These are phyloP conservation scores for Eupithecia tripunctaria DNA, from an alignment of 2,888 invertebrate genomes.

Conservation along the genomic window DNA sequence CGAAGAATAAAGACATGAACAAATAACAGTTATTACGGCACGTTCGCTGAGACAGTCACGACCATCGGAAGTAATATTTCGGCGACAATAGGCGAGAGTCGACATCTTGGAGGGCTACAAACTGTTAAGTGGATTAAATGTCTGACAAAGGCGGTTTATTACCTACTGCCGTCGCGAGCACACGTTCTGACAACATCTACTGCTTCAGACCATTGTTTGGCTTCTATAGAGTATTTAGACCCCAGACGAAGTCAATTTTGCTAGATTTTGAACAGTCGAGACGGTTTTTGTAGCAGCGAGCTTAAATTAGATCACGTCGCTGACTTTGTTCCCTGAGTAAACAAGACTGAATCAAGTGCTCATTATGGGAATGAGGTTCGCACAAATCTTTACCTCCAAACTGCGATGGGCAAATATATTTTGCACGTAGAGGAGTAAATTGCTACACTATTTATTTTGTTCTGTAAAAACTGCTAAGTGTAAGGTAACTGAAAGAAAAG, in stretches of 20 bases:
- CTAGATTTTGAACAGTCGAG: constrained; percentile 40
- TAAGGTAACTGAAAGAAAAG: background rate
- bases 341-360: constrained; percentile 39
- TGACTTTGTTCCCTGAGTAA: constrained; percentile 47
- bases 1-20: constrained; percentile 41
- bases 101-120: constrained; percentile 64
- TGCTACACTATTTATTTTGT: background rate
- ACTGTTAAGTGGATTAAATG: constrained; percentile 79
- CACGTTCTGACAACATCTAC: constrained; percentile 60
- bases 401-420: background rate
- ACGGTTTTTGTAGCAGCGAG: constrained; percentile 51
- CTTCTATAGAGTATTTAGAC: constrained; percentile 46
- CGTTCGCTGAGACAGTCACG: constrained; percentile 38
- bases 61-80: constrained; percentile 67
- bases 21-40: constrained; percentile 45
- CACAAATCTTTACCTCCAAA: constrained; percentile 15
- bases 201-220: constrained; percentile 58
- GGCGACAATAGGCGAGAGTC: constrained; percentile 59
- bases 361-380: constrained; percentile 30
- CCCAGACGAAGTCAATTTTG: constrained; percentile 30
- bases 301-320: constrained; percentile 60
- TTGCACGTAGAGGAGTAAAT: background rate
- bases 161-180: constrained; percentile 61
- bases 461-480: background rate
- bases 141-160: constrained; percentile 73